phyloP scores from a whole-genome alignment of 2,113 vertebrate genomes.

The Cryptomyrus ogoouensis region DNA sequence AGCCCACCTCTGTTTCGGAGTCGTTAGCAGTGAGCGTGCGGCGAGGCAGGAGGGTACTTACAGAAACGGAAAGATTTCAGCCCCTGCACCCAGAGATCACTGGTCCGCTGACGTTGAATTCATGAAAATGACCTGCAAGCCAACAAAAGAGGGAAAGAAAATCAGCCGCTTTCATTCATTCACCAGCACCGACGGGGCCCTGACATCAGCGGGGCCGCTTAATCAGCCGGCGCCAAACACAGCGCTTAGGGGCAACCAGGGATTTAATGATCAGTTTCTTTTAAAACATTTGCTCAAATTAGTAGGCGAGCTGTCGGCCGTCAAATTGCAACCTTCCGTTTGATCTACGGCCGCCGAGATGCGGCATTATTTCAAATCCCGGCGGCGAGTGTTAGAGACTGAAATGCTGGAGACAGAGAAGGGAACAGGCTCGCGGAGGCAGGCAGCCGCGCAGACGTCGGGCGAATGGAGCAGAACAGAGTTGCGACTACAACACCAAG shows the following conservation, averaged over 20 bases:
- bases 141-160: constrained; percentile 28
- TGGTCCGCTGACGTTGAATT: constrained; percentile 83
- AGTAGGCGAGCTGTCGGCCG: not conserved
- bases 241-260: not conserved
- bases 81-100: constrained; percentile 91
- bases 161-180: not conserved
- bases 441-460: constrained; percentile 46
- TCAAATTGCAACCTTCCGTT: not conserved
- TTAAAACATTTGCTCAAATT: constrained; percentile 10
- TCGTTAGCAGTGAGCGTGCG: not conserved
- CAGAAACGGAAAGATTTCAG: constrained; percentile 83
- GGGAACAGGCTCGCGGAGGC: not conserved
- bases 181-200: not conserved
- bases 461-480: constrained; percentile 50
- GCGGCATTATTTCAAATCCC: not conserved
- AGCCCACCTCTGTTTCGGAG: not conserved
- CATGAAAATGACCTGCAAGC: constrained; percentile 90
- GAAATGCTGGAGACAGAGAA: not conserved
- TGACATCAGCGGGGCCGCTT: not conserved
- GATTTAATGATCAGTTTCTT: constrained; percentile 10
- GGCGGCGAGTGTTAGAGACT: not conserved
- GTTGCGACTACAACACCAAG: constrained; percentile 19
- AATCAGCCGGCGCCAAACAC: not conserved
- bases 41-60: constrained; percentile 70
- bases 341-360: not conserved